Percentiles rank a stretch among this genome's conserved stretches.
Evolutionary conservation across 2,888 invertebrate species (phyloP).

Genomic region (Archaeoteleia sp.): DNA sequence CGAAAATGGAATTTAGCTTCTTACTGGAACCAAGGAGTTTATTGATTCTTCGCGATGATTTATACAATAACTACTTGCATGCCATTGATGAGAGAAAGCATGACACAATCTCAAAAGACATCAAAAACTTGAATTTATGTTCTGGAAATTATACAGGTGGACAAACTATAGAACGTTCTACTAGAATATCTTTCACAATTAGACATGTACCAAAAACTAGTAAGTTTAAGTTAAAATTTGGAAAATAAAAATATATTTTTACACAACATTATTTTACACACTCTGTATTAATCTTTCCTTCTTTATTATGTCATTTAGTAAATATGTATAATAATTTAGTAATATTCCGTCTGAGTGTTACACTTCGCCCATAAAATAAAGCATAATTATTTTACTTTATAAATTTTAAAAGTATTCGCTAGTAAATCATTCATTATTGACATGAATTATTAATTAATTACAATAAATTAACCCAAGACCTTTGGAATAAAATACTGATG

Average conservation of each 20-base stretch:
- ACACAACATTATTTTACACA: no score
- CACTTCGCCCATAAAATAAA: no score
- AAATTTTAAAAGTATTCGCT: no score
- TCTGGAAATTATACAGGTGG: conserved; percentile 77
- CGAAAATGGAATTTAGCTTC: conserved; percentile 80
- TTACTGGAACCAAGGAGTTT: conserved; percentile 92
- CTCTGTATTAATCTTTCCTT: no score
- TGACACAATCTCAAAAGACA: conserved; percentile 79
- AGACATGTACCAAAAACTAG: conserved; percentile 93
- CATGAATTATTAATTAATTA: no score
- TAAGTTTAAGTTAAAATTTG: conserved; percentile 82
- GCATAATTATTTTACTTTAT: no score
- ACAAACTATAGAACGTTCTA: conserved; percentile 79
- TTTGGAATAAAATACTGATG: no score
- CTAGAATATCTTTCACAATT: conserved; percentile 90
- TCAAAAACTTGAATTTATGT: conserved; percentile 82
- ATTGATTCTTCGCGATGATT: conserved; percentile 86
- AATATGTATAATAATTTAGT: no score
- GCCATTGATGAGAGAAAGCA: conserved; percentile 84
- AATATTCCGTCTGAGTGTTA: no score
- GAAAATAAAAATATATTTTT: conserved; percentile 56
- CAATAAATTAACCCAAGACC: no score
- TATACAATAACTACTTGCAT: conserved; percentile 91
- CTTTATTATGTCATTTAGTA: no score
- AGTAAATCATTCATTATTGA: no score